These are phyloP conservation scores for Perodicticus potto DNA, from an alignment of 2,797 vertebrate genomes.

Conservation along the genomic window DNA sequence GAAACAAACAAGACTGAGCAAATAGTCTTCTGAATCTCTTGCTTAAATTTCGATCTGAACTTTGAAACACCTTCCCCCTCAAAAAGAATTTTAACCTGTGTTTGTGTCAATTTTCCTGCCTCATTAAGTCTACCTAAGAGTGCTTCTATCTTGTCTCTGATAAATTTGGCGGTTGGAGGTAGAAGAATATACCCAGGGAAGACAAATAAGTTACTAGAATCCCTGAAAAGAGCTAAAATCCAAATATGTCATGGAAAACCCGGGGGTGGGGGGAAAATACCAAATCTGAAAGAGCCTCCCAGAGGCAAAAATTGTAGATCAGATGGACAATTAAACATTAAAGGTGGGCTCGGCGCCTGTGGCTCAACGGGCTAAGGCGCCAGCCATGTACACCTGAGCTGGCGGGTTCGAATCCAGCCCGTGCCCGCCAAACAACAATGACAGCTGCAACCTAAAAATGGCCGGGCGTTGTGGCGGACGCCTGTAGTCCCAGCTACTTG, in stretches of 20 bases:
- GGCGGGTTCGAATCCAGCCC: too few relatives aligned
- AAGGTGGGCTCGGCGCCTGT: too few relatives aligned
- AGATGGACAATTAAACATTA: conserved; percentile 24
- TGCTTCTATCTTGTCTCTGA: neutral
- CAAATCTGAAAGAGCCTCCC: neutral
- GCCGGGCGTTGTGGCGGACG: too few relatives aligned
- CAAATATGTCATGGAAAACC: conserved; percentile 7
- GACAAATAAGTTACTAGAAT: neutral
- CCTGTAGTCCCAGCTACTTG: too few relatives aligned
- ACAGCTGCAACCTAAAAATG: too few relatives aligned
- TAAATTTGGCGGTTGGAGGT: conserved; percentile 1
- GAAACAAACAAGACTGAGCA: conserved; percentile 38
- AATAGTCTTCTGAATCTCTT: conserved; percentile 2
- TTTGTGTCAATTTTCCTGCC: conserved; percentile 15
- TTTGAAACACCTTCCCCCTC: neutral
- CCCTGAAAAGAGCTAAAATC: conserved; percentile 52
- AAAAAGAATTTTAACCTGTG: neutral
- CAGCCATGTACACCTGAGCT: too few relatives aligned
- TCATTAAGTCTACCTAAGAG: neutral
- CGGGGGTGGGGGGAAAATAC: neutral
- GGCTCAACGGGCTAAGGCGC: too few relatives aligned
- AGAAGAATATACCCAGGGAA: neutral
- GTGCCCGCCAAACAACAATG: too few relatives aligned
- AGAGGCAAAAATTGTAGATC: neutral
- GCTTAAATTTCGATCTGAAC: conserved; percentile 20